Evolutionary conservation across 2,888 invertebrate genomes (phyloP).

Genomic region (Philaethria dido): DNA sequence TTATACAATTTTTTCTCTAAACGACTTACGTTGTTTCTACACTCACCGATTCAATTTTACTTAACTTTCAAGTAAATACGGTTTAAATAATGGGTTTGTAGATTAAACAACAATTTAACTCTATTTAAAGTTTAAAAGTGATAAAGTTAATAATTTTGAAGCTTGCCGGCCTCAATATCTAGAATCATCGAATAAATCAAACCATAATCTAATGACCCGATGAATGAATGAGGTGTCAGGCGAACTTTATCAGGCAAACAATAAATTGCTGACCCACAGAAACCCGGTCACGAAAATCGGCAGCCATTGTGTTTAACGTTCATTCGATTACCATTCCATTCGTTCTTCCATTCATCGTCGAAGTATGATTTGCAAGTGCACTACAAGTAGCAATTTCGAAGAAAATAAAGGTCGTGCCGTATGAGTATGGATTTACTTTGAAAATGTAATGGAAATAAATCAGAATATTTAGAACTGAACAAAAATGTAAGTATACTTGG

Average conservation of each 20-base stretch:
- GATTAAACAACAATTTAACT: constrained; percentile 11
- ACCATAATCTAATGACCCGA: constrained; percentile 39
- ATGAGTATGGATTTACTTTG: background rate
- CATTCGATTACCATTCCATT: constrained; percentile 47
- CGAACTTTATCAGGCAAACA: constrained; percentile 43
- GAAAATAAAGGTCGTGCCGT: constrained; percentile 6
- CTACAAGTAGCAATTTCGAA: constrained; percentile 33
- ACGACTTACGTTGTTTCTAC: too few relatives aligned
- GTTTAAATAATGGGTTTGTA: background rate
- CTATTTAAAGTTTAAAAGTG: constrained; percentile 24
- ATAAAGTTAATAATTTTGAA: constrained; percentile 28
- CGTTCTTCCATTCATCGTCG: constrained; percentile 44
- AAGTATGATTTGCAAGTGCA: constrained; percentile 31
- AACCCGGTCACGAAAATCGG: constrained; percentile 44
- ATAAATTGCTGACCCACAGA: constrained; percentile 41
- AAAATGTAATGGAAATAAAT: background rate
- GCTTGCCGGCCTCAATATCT: constrained; percentile 29
- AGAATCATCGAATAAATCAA: constrained; percentile 38
- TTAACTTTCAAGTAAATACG: background rate
- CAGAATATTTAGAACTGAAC: too few relatives aligned
- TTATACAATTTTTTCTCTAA: too few relatives aligned
- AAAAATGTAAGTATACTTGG: too few relatives aligned
- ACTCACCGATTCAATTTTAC: background rate
- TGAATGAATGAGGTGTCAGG: constrained; percentile 43
- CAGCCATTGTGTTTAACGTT: constrained; percentile 51